Evolutionary conservation across 2,888 invertebrate species (phyloP).

Genomic region (Amblyteles armatorius): DNA sequence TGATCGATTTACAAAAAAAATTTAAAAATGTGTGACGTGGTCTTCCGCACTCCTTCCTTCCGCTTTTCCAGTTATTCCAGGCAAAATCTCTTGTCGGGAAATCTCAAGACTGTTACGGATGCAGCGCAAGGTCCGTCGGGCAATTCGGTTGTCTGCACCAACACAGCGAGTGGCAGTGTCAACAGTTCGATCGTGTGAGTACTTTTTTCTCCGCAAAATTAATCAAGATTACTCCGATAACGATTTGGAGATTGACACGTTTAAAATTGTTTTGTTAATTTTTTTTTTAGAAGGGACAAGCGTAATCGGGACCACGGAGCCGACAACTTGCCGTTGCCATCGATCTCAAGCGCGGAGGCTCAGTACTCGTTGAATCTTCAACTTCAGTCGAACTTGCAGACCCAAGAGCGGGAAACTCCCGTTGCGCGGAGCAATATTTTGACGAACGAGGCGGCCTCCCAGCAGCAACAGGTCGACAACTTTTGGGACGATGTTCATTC

Average conservation of each 20-base stretch:
- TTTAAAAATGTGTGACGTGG: slow-evolving; percentile 58
- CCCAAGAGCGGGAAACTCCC: slow-evolving; percentile 76
- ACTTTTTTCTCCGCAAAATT: neutral
- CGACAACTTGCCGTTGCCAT: slow-evolving; percentile 76
- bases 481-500: slow-evolving; percentile 78
- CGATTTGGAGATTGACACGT: neutral
- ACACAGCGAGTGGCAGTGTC: slow-evolving; percentile 72
- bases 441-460: slow-evolving; percentile 74
- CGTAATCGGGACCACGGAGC: slow-evolving; percentile 79
- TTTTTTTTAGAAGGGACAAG: slow-evolving; percentile 77
- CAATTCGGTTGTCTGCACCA: slow-evolving; percentile 74
- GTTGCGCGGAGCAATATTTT: slow-evolving; percentile 76
- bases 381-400: slow-evolving; percentile 76
- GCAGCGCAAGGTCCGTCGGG: slow-evolving; percentile 69
- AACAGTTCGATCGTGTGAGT: slow-evolving; percentile 75
- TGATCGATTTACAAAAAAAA: slow-evolving; percentile 19
- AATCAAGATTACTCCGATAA: neutral
- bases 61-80: slow-evolving; percentile 91
- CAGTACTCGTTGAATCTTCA: slow-evolving; percentile 81
- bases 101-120: slow-evolving; percentile 87
- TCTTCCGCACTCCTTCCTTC: slow-evolving; percentile 63
- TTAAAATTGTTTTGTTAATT: slow-evolving; percentile 16
- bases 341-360: slow-evolving; percentile 74
- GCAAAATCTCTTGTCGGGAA: slow-evolving; percentile 93
- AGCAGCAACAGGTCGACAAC: slow-evolving; percentile 78